Evolutionary conservation across 2,888 invertebrate species (phyloP), one percentile per base, ranked within the genome.

Genomic region (Platycheirus albimanus): DNA sequence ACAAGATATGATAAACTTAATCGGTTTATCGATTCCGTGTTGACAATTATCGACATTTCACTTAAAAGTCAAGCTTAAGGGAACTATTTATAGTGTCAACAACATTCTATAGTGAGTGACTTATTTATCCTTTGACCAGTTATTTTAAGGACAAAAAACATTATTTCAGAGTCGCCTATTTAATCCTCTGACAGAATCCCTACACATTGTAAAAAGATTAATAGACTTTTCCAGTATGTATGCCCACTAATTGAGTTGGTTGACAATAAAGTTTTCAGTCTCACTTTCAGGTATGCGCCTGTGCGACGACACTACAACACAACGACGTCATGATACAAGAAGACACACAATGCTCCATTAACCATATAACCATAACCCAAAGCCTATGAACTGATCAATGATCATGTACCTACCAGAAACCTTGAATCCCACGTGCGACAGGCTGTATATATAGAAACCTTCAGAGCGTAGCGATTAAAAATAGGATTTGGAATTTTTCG

Each of bases 151-250:
- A 45, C 13, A 36, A 49, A 36, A 49, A 20, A 19, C 52, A 28
- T n/a, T 28, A 7, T 54, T 17, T 20, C n/a, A n/a, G n/a, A 17
- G 56, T 28, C 36, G 47, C 17, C 24, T 43, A 20, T 56, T 56
- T 75, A 75, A 81, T 71, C 70, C 71, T 43, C 71, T 70, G 75
- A 79, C 74, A 69, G 64, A 64, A 66, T 70, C 70, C 70, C 66
- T 38, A 28, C 28, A 77, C 81, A 83, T 67, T 83, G 77, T 83
- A 77, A 19, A 19, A 77, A 77, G 81, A 83, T 83, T 81, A 81
- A 81, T 81, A 72, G 61, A 41, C 71, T 30, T 71, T 56, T 41
- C 61, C 66, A 45, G 63, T 72, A 63, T 72, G 72, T n/a, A n/a
- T 76, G 76, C 15, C 67, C 81, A 71, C 81, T 83, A 83, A 83